These are phyloP conservation scores for Diorhabda carinulata DNA, from an alignment of 1,140 invertebrate genomes.

Conservation along the genomic window DNA sequence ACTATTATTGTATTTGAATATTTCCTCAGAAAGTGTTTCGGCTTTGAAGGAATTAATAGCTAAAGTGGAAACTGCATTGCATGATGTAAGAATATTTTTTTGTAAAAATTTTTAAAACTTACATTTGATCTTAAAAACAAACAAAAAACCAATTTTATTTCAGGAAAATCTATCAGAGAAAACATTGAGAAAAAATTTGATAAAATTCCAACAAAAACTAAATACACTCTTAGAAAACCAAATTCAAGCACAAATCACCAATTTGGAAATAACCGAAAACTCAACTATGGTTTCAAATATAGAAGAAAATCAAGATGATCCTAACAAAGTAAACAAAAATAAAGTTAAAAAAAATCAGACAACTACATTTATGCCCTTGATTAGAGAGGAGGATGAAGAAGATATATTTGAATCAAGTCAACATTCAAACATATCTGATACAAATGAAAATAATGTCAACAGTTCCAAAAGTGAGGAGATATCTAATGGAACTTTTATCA, in stretches of 20 bases:
- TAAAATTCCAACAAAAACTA: slow-evolving; percentile 11
- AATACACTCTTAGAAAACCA: neutral
- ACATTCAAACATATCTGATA: too few species aligned
- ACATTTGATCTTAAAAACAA: neutral
- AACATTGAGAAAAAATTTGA: slow-evolving; percentile 3
- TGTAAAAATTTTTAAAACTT: neutral
- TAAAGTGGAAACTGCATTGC: slow-evolving; percentile 4
- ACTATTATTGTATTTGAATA: slow-evolving; percentile 21
- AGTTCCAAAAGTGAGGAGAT: too few species aligned
- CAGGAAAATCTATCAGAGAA: slow-evolving; percentile 8
- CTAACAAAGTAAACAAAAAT: too few species aligned
- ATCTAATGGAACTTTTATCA: too few species aligned
- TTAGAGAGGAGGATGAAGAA: too few species aligned
- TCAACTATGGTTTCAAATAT: neutral
- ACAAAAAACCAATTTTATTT: neutral
- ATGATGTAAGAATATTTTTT: slow-evolving; percentile 4
- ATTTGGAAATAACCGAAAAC: neutral
- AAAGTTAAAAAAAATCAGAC: too few species aligned
- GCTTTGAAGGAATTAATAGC: slow-evolving; percentile 10
- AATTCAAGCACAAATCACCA: neutral
- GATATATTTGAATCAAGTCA: too few species aligned
- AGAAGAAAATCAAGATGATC: neutral
- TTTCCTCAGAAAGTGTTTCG: slow-evolving; percentile 9
- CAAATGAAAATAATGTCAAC: too few species aligned
- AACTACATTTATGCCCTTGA: too few species aligned